Base-by-base conservation (phyloP, 2,888 invertebrate species). In the Nephrocerus scutellatus region DNA sequence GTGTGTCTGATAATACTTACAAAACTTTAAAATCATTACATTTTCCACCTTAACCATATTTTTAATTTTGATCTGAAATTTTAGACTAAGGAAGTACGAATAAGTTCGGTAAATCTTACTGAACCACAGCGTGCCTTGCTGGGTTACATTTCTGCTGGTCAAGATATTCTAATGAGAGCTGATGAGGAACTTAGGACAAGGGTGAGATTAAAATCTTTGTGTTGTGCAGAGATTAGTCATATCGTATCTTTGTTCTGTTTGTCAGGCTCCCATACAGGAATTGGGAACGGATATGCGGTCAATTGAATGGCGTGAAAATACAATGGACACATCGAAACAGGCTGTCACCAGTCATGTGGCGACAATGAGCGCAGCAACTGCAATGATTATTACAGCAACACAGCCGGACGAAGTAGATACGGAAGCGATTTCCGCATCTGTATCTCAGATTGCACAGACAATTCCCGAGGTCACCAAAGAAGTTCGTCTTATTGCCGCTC, bases 331-430 rank as follows among this genome's bases (percentile, higher is more conserved):
- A 38, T 89, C 89, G 67, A 90, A 91, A 68, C 96, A 97, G 72
- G 91, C 87, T 52, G 91, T 98, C 39, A 90, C 90, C 49, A 92
- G 92, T 36, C 92, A 97, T 68, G 85, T 98, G 55, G 96, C 96
- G 5, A 96, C 96, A 41, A 97, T 98, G 95, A 97, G 91, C 70
- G 97, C 97, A 1, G 97, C 97, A 39, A 98, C 97, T 0, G 98
- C 98, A 7, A 93, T 96, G 70, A 88, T 96, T 33, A 87, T 95
- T 41, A 91, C 91, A 0, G 92, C 92, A 0, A 84, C 85, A 3
- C 82, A 82, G 71, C 80, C 82, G 0, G 89, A 91, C 50, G 92
- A 95, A 53, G 87, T 95, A 7, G 95, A 96, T 68, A 90, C 93
- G 63, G 88, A 87, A 5, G 91, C 93, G 0, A 92, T 98, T 1